These are phyloP conservation scores for Andrena chrysosceles DNA, from an alignment of 2,888 invertebrate species.

Conservation along the genomic window DNA sequence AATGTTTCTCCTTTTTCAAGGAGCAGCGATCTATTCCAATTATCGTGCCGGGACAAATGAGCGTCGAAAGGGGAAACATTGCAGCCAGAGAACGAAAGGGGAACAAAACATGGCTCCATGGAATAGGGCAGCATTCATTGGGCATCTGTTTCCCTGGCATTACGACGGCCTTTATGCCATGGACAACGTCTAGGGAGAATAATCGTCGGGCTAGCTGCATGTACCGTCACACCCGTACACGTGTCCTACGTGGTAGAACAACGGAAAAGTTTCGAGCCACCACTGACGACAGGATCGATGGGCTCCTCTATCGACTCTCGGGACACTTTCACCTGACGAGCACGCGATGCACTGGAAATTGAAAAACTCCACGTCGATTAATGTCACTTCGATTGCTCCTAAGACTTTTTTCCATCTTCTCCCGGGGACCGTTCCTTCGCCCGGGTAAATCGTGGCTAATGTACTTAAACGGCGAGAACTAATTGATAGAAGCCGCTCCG, in stretches of 20 bases:
- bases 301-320: constrained; percentile 23
- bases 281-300: constrained; percentile 48
- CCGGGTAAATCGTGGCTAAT: background rate
- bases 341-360: constrained; percentile 47
- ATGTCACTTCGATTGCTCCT: constrained; percentile 15
- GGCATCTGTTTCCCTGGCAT: constrained; percentile 1
- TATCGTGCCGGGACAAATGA: constrained; percentile 13
- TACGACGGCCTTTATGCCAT: constrained; percentile 22
- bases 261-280: constrained; percentile 40
- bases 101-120: background rate
- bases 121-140: constrained; percentile 4
- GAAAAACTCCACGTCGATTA: constrained; percentile 59
- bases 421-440: background rate
- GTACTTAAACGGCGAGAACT: background rate
- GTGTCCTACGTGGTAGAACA: constrained; percentile 31
- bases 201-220: constrained; percentile 35
- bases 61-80: background rate
- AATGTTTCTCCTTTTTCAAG: background rate
- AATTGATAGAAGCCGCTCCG: background rate
- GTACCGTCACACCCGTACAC: constrained; percentile 24
- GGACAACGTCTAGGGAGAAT: constrained; percentile 25
- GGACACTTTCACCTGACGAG: constrained; percentile 32
- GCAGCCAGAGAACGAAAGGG: background rate
- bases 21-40: background rate
- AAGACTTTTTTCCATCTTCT: background rate